phyloP scores from a whole-genome alignment of 2,797 vertebrate genomes.

The Rhynchonycteris naso region DNA sequence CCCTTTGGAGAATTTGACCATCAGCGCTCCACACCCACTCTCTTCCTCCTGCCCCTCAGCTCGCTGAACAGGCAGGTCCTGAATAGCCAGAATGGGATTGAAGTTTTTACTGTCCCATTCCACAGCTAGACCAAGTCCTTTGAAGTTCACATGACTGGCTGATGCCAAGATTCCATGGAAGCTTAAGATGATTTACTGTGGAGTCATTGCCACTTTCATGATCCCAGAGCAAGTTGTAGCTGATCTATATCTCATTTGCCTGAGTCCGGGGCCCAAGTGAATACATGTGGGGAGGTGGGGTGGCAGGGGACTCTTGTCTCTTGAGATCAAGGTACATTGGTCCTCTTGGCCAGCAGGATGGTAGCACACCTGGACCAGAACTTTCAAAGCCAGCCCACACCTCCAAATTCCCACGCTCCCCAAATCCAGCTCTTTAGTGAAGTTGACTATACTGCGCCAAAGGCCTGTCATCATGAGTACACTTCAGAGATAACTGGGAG shows the following conservation, averaged over 20 bases:
- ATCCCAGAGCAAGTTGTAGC: neutral
- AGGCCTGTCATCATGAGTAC: neutral
- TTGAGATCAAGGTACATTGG: neutral
- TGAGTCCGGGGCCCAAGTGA: neutral
- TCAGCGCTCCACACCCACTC: neutral
- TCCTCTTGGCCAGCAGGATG: neutral
- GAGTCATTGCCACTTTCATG: neutral
- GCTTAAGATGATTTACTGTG: constrained; percentile 18
- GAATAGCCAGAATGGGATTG: neutral
- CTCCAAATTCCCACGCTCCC: neutral
- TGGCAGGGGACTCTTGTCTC: neutral
- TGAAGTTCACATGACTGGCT: constrained; percentile 46
- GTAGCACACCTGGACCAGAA: neutral
- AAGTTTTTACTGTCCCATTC: constrained; percentile 18
- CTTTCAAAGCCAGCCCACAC: neutral
- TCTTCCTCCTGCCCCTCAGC: neutral
- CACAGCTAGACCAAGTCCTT: constrained; percentile 32
- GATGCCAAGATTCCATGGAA: constrained; percentile 42
- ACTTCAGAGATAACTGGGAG: neutral
- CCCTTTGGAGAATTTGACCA: neutral
- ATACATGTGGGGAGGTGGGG: neutral
- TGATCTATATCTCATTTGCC: neutral
- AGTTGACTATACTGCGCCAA: neutral
- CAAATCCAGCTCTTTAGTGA: neutral
- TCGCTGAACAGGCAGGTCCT: constrained; percentile 30